Evolutionary conservation across 2,113 vertebrate species (phyloP).

Genomic region (Phoenicopterus ruber): DNA sequence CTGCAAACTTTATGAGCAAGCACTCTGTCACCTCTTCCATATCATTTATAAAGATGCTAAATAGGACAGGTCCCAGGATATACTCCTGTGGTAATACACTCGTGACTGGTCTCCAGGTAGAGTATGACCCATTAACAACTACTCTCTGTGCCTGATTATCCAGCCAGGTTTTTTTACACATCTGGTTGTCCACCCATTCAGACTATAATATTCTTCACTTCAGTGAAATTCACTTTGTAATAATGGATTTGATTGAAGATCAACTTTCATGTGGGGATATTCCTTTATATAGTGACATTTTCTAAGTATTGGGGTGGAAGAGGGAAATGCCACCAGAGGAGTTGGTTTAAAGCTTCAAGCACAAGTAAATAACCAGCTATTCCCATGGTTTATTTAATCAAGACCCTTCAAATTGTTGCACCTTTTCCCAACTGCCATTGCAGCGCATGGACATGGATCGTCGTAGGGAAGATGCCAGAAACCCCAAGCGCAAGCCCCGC

Average conservation of each 20-base stretch:
- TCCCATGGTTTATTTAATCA: background rate
- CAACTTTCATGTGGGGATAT: background rate
- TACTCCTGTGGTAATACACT: background rate
- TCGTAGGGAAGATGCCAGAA: constrained; percentile 88
- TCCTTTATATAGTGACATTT: background rate
- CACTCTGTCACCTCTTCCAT: background rate
- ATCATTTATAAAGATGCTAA: background rate
- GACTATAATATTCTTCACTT: background rate
- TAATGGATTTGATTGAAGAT: background rate
- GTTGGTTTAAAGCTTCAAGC: background rate
- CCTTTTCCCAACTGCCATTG: background rate
- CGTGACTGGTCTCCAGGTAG: background rate
- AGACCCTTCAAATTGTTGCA: background rate
- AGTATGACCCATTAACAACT: background rate
- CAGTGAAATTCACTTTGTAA: background rate
- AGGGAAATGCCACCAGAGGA: background rate
- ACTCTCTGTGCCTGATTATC: background rate
- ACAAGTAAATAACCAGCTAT: background rate
- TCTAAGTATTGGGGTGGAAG: background rate
- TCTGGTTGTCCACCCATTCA: background rate
- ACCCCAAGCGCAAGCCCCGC: constrained; percentile 88
- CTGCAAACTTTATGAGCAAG: background rate
- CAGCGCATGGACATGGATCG: constrained; percentile 93
- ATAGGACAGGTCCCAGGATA: background rate
- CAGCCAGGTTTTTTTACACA: background rate